phyloP scores from a whole-genome alignment of 2,113 vertebrate genomes.

The Semicossyphus pulcher region DNA sequence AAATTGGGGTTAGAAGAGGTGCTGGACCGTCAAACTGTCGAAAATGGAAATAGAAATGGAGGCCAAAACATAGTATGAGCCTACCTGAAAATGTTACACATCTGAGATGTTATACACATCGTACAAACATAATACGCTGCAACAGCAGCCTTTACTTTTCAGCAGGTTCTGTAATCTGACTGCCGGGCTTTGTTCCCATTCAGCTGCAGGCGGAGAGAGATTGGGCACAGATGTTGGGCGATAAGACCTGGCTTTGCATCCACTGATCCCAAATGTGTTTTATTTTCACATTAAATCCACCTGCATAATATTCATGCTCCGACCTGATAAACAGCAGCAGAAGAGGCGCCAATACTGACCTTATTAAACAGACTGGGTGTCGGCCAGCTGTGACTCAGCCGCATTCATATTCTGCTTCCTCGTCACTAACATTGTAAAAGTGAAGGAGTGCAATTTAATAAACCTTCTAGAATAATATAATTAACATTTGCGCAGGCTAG shows the following conservation, averaged over 20 bases:
- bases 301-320: not conserved
- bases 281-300: not conserved
- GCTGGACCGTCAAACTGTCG: not conserved
- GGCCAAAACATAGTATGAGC: not conserved
- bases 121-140: not conserved
- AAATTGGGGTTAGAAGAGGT: too few species aligned
- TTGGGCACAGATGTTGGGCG: not conserved
- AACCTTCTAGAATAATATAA: not conserved
- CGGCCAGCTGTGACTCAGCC: conserved; percentile 7
- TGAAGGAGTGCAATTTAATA: not conserved
- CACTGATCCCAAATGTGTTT: not conserved
- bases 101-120: too few species aligned
- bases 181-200: conserved; percentile 11
- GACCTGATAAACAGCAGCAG: not conserved
- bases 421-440: not conserved
- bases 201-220: not conserved
- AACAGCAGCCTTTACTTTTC: not conserved
- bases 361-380: not conserved
- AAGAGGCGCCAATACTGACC: not conserved
- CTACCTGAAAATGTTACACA: not conserved
- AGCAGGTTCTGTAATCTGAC: not conserved
- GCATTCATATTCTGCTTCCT: not conserved
- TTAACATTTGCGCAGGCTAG: not conserved
- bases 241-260: conserved; percentile 1
- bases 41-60: not conserved